These are phyloP conservation scores for Oenanthe melanoleuca DNA, from an alignment of 2,113 vertebrate genomes.

Conservation along the genomic window DNA sequence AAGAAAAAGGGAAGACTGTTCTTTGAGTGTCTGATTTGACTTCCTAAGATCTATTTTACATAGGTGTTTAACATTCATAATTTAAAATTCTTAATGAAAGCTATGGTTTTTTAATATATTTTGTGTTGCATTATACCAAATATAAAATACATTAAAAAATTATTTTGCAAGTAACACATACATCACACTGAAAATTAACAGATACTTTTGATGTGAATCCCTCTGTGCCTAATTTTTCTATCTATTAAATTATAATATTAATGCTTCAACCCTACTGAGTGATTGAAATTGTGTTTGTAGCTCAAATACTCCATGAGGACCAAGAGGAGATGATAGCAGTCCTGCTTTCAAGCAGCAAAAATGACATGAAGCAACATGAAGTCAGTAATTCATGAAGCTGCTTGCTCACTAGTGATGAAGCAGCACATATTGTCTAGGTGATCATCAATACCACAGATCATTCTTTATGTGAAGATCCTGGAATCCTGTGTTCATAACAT, in stretches of 20 bases:
- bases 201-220: constrained; percentile 31
- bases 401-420: not conserved
- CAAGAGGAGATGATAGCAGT: not conserved
- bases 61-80: not conserved
- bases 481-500: not conserved
- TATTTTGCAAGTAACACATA: not conserved
- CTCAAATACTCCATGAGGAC: not conserved
- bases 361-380: not conserved
- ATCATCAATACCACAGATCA: not conserved
- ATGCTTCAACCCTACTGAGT: not conserved
- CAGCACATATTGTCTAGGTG: not conserved
- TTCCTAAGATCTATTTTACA: not conserved
- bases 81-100: not conserved
- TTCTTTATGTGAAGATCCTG: not conserved
- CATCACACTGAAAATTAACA: not conserved
- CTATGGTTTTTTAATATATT: not conserved
- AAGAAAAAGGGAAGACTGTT: not conserved
- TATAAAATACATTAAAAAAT: not conserved
- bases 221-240: constrained; percentile 7
- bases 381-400: not conserved
- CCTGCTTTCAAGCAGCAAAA: not conserved
- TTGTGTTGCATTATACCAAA: not conserved
- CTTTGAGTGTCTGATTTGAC: not conserved
- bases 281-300: not conserved
- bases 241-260: not conserved